A percentile compares a stretch with the other conserved stretches of the same genome.
Evolutionary conservation across 2,888 invertebrate species (phyloP).

Genomic region (Argyresthia albistria): DNA sequence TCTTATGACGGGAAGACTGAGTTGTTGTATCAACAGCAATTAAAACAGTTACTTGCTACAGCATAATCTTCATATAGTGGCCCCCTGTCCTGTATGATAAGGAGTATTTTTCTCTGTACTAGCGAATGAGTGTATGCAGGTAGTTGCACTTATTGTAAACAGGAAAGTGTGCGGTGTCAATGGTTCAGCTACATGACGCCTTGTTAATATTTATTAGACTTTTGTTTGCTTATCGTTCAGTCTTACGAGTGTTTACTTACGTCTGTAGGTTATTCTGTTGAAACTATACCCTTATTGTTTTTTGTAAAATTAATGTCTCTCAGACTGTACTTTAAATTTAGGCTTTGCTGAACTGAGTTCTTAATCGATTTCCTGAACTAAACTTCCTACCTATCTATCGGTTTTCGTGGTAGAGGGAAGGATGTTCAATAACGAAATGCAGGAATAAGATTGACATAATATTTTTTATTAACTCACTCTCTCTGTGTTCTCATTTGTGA

Average conservation of each 20-base stretch:
- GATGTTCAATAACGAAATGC: conserved; percentile 39
- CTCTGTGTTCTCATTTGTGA: conserved; percentile 57
- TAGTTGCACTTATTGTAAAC: neutral
- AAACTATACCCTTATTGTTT: neutral
- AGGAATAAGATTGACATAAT: conserved; percentile 50
- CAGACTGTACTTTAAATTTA: neutral
- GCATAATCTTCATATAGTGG: no score
- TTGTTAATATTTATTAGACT: conserved; percentile 1
- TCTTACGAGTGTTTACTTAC: neutral
- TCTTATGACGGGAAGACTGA: no score
- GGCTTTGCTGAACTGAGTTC: no score
- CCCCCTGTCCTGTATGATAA: no score
- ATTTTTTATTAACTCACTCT: conserved; percentile 61
- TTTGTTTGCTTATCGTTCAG: neutral
- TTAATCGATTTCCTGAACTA: neutral
- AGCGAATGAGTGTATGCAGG: no score
- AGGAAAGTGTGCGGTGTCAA: conserved; percentile 2
- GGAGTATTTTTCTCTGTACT: no score
- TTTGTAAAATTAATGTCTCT: neutral
- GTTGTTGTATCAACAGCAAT: no score
- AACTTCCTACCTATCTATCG: neutral
- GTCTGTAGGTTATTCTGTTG: no score
- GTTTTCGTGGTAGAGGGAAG: neutral
- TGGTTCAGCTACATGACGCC: neutral
- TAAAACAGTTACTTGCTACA: no score